These are phyloP conservation scores for Brachionus rotundiformis DNA, from an alignment of 1,140 invertebrate species.

Conservation along the genomic window DNA sequence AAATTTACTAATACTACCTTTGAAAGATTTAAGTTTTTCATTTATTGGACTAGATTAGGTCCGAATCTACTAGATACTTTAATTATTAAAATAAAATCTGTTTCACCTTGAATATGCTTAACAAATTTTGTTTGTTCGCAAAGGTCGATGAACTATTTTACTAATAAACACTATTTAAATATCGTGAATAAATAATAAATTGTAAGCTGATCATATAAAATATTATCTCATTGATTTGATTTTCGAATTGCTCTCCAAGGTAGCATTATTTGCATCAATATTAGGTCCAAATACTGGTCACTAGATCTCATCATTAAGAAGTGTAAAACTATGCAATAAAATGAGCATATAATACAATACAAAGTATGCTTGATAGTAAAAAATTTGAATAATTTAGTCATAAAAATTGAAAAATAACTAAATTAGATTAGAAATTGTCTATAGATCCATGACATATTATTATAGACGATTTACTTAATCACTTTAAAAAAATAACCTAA, in stretches of 20 bases:
- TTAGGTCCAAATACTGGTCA: background rate
- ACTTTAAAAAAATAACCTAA: background rate
- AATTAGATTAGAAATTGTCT: background rate
- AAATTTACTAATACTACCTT: too few relatives aligned
- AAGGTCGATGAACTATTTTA: background rate
- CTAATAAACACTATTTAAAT: background rate
- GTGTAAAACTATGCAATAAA: background rate
- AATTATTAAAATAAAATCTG: background rate
- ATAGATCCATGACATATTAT: background rate
- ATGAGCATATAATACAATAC: too few relatives aligned
- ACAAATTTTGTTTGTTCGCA: background rate
- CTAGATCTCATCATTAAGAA: background rate
- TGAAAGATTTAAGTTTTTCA: background rate
- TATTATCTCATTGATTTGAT: background rate
- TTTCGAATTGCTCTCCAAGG: background rate
- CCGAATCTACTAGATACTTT: background rate
- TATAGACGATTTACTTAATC: background rate
- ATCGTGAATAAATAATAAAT: conserved; percentile 6
- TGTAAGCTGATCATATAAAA: background rate
- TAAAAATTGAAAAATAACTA: background rate
- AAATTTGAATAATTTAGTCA: background rate
- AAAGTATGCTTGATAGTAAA: background rate
- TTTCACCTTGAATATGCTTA: background rate
- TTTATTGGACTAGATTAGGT: background rate
- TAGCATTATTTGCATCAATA: background rate